These are phyloP conservation scores for Halyomorpha halys DNA, from an alignment of 1,140 invertebrate genomes.

Conservation along the genomic window DNA sequence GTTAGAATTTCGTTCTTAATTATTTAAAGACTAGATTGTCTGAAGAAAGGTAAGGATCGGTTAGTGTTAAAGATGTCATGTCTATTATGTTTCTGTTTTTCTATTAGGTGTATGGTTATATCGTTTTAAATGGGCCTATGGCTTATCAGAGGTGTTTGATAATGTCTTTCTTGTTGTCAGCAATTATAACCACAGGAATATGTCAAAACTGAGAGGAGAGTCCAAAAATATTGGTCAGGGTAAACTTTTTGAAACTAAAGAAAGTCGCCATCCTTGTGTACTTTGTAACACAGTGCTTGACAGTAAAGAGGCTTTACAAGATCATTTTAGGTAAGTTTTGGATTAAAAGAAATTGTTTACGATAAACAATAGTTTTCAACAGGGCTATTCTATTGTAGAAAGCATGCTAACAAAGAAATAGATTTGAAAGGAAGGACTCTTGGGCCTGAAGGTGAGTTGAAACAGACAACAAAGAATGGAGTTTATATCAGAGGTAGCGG, in stretches of 20 bases:
- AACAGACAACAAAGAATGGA: slow-evolving; percentile 26
- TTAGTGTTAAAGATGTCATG: too few relatives aligned
- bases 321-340: slow-evolving; percentile 40
- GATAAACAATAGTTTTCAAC: not conserved
- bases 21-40: too few relatives aligned
- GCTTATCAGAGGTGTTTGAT: too few relatives aligned
- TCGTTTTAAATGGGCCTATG: too few relatives aligned
- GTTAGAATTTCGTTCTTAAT: too few relatives aligned
- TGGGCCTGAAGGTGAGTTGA: slow-evolving; percentile 30
- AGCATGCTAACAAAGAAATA: slow-evolving; percentile 44
- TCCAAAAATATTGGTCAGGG: too few relatives aligned
- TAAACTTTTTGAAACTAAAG: too few relatives aligned
- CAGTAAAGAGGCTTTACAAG: slow-evolving; percentile 41
- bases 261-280: slow-evolving; percentile 35
- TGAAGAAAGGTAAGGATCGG: too few relatives aligned
- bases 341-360: not conserved
- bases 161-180: too few relatives aligned
- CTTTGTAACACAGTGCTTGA: slow-evolving; percentile 39
- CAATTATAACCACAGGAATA: not conserved
- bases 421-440: slow-evolving; percentile 36
- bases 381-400: slow-evolving; percentile 34
- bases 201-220: slow-evolving; percentile 9
- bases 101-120: too few relatives aligned
- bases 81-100: too few relatives aligned
- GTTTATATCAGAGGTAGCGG: slow-evolving; percentile 30